phyloP scores from a whole-genome alignment of 2,113 vertebrate species.

The Rhinogobius similis region DNA sequence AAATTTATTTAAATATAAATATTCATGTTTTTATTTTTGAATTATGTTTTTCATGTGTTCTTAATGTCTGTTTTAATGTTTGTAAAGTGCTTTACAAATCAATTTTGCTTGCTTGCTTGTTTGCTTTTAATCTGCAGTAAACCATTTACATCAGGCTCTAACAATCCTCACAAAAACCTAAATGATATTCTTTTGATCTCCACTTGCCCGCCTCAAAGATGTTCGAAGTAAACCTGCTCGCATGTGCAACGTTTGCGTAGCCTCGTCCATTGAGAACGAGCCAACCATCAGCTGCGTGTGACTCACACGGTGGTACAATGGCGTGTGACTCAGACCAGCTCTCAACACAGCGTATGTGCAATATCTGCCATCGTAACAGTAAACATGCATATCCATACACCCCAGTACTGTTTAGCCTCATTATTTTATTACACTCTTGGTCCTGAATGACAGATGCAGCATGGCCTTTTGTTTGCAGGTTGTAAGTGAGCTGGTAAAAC shows the following conservation, averaged over 20 bases:
- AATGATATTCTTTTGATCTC: neutral
- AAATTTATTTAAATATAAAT: no score
- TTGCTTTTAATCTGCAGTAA: no score
- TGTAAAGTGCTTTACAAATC: no score
- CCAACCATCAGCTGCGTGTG: constrained; percentile 46
- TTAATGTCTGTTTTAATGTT: no score
- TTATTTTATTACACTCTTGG: constrained; percentile 36
- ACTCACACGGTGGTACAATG: constrained; percentile 52
- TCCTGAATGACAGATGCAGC: neutral
- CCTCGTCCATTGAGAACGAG: constrained; percentile 43
- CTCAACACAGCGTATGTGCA: constrained; percentile 36
- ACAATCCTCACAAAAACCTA: neutral
- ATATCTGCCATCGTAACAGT: constrained; percentile 28
- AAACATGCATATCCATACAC: constrained; percentile 11
- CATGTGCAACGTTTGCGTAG: constrained; percentile 12
- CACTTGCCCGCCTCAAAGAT: neutral
- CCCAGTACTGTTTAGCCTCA: constrained; percentile 23
- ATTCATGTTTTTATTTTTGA: no score
- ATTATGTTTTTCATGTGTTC: no score
- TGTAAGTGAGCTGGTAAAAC: neutral
- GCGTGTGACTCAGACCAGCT: constrained; percentile 45
- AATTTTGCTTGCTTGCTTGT: no score
- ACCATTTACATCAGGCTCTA: neutral
- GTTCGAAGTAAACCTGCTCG: neutral
- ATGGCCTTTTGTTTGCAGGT: constrained; percentile 4